Conservation (phyloP, 37 sponge, comb jelly and placozoan genomes). For the Mnemiopsis leidyi region DNA sequence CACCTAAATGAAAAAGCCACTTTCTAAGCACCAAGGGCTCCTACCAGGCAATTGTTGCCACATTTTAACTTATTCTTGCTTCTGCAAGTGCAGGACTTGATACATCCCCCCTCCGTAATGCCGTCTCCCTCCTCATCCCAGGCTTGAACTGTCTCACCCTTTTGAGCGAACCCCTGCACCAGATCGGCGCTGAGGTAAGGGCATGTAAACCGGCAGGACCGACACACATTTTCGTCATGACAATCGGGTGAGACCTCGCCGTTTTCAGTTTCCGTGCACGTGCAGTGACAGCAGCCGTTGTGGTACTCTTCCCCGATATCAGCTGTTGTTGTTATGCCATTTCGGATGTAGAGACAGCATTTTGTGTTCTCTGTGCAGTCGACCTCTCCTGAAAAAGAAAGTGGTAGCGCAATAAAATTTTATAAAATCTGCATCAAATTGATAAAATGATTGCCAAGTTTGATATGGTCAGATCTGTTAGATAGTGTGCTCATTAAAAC, state of each 20-base stretch:
- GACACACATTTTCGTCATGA: background rate
- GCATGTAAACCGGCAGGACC: background rate
- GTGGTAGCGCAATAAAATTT: too few relatives aligned
- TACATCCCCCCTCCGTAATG: too few relatives aligned
- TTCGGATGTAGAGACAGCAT: background rate
- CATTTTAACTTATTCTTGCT: too few relatives aligned
- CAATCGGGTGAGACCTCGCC: background rate
- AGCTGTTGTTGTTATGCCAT: background rate
- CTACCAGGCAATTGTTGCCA: too few relatives aligned
- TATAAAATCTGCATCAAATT: too few relatives aligned
- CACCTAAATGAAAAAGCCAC: too few relatives aligned
- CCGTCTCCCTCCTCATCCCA: background rate
- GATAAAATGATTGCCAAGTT: too few relatives aligned
- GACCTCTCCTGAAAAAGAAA: background rate
- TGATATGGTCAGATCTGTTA: too few relatives aligned
- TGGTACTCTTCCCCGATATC: background rate
- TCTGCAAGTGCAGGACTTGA: background rate
- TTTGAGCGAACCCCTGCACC: background rate
- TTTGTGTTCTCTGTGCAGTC: background rate
- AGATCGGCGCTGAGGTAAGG: background rate
- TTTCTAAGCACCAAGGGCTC: too few relatives aligned
- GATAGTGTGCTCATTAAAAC: too few relatives aligned
- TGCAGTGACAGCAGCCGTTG: background rate
- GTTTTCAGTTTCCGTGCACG: background rate
- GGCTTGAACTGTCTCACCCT: background rate